Base-by-base conservation (phyloP, 2,888 invertebrate genomes). In the Panzeria rudis region DNA sequence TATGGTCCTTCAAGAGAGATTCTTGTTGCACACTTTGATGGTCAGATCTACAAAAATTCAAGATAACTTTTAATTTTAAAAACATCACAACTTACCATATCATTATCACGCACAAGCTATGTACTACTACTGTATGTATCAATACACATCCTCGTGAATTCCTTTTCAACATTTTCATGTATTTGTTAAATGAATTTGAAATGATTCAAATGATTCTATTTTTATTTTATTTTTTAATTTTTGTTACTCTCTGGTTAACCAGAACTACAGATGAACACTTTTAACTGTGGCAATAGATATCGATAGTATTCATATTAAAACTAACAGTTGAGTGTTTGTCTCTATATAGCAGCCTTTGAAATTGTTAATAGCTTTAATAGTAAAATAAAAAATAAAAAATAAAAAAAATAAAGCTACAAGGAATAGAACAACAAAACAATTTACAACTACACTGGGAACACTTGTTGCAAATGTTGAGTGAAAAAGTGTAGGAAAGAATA, bases 291-390 rank as follows among this genome's bases (percentile, higher is more conserved):
- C 44, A 76, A 71, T 56, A 82, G 64, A 64, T 71, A 76, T 76
- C 76, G 29, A 64, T 82, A 50, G 69, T 69, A 64, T 62, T 76
- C 64, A 47, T 71, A 76, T 71, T 76, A 62, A 76, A 69, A 52
- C 68, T 54, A 73, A 50, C 56, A 38, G 41, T 59, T 76, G 69
- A 62, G 29, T 61, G 62, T 59, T 47, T 69, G 38, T 66, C 44
- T 38, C 11, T 54, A 32, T 64, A 17, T 8, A 25, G 44, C 71
- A 79, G 50, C 79, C 79, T 79, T 84, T 84, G 71, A 71, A 84
- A 84, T 76, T 66, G 71, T 80, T 84, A 80, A 80, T 80, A 76
- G 64, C 71, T 76, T 66, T 68, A 72, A 52, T 50, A 71, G 38
- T n/a, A 23, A 61, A 80, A 41, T 59, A 52, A 41, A 61, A 75